These are phyloP conservation scores for Tyto alba DNA, from an alignment of 2,113 vertebrate species.

Conservation along the genomic window DNA sequence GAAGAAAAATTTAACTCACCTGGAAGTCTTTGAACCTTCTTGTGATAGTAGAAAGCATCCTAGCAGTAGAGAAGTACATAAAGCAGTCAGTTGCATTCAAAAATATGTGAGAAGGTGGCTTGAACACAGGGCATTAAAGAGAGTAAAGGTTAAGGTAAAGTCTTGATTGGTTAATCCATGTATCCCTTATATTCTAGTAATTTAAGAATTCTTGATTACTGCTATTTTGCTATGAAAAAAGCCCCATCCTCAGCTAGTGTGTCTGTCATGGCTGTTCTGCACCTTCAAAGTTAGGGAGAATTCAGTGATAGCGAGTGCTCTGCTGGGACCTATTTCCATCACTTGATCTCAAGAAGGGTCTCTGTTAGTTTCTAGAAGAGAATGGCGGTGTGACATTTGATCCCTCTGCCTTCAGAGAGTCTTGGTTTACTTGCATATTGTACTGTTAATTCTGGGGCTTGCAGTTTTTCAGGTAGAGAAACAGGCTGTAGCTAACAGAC, in stretches of 20 bases:
- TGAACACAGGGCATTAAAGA: not conserved
- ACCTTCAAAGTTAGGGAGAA: not conserved
- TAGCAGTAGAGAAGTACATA: not conserved
- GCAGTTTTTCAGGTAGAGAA: not conserved
- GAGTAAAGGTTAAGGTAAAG: slow-evolving; percentile 20
- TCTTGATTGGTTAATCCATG: not conserved
- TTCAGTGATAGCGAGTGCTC: not conserved
- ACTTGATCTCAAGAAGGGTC: not conserved
- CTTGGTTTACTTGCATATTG: not conserved
- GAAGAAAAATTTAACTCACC: slow-evolving; percentile 29
- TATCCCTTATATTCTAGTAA: not conserved
- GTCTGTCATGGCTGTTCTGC: not conserved
- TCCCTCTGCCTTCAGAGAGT: not conserved
- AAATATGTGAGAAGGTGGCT: slow-evolving; percentile 13
- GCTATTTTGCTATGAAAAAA: not conserved
- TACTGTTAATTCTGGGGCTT: not conserved
- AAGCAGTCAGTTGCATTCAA: not conserved
- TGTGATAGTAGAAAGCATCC: not conserved
- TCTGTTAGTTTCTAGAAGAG: not conserved
- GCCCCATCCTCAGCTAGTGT: fast-evolving
- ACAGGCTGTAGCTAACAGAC: not conserved
- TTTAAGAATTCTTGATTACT: not conserved
- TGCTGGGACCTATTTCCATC: not conserved
- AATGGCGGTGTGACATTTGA: not conserved
- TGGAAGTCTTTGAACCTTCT: slow-evolving; percentile 44